Base-by-base conservation (phyloP, 2,888 invertebrate species). In the Petrolisthes manimaculis region DNA sequence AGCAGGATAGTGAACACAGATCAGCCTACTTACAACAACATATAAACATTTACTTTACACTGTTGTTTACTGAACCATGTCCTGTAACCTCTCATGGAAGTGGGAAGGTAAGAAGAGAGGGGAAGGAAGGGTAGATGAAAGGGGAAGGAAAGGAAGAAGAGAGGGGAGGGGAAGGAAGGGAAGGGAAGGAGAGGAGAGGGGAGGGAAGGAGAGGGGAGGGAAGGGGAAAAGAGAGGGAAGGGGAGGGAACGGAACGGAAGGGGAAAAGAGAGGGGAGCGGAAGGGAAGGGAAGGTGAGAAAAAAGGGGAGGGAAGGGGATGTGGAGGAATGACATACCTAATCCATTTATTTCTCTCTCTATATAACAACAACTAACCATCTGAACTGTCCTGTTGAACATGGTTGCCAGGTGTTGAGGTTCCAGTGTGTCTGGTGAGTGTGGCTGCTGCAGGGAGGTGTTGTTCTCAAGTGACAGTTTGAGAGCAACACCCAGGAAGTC, bases 401-500 rank as follows among this genome's bases (percentile, higher is more conserved):
- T 37, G 37, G 37, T 37, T 37, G 37, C 37, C 37, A 37, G 37
- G 37, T 37, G 37, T 37, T 37, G 37, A 37, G 37, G 37, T 37
- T 37, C 37, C 37, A 37, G 37, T 37, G 37, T 37, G 37, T 37
- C 37, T 37, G 37, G 2, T 37, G 37, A 37, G 14, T 71, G 71
- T 54, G 37, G 51, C 67, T 55, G 69, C 21, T 55, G 12, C 24
- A 8, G 24, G n/a, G 53, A 18, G 8, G 21, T 24, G 74, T 12
- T 18, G 61, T 78, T 21, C 78, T 3, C 67, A 14, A 61, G 61
- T 51, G n/a, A 51, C n/a, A 51, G 67, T 61, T 24, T 21, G n/a
- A 78, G 21, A 21, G 85, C 85, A 12, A 51, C 79, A n/a, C 21
- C 5, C 79, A 85, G 21, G 79, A 85, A 85, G 85, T 85, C 85